Conservation (phyloP, 2,113 vertebrate species). For the Grammomys surdaster region DNA sequence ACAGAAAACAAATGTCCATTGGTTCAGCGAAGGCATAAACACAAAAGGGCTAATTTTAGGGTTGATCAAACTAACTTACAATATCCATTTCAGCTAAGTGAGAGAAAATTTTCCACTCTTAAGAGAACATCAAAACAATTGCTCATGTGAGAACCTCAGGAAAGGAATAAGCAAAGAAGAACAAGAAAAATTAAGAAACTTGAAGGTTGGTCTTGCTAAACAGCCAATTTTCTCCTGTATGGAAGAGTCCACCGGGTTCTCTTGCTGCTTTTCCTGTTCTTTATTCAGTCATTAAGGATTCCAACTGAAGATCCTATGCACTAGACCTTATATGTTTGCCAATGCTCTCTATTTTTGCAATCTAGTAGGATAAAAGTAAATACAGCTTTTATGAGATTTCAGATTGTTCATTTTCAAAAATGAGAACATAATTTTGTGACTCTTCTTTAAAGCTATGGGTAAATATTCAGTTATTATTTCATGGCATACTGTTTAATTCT, state of each 20-base stretch:
- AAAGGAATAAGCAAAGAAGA: neutral
- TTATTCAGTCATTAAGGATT: slow-evolving; percentile 18
- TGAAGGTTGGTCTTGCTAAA: neutral
- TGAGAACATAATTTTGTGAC: neutral
- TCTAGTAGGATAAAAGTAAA: slow-evolving; percentile 20
- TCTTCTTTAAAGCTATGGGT: neutral
- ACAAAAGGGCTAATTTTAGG: slow-evolving; percentile 32
- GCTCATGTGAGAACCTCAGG: neutral
- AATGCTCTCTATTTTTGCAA: slow-evolving; percentile 6
- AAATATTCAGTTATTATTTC: slow-evolving; percentile 46
- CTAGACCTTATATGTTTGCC: neutral
- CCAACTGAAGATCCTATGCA: neutral
- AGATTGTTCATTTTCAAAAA: neutral
- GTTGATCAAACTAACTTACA: neutral
- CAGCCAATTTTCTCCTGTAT: neutral
- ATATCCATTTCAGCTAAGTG: slow-evolving; percentile 15
- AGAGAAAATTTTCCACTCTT: neutral
- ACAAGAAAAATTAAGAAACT: neutral
- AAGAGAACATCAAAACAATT: slow-evolving; percentile 18
- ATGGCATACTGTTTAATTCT: neutral
- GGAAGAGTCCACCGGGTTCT: neutral
- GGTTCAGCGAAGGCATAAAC: slow-evolving; percentile 31
- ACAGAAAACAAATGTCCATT: slow-evolving; percentile 24
- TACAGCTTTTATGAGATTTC: slow-evolving; percentile 7
- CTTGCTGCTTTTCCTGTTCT: neutral